Conservation (phyloP, 1,140 invertebrate genomes). For the Spodoptera litura region DNA sequence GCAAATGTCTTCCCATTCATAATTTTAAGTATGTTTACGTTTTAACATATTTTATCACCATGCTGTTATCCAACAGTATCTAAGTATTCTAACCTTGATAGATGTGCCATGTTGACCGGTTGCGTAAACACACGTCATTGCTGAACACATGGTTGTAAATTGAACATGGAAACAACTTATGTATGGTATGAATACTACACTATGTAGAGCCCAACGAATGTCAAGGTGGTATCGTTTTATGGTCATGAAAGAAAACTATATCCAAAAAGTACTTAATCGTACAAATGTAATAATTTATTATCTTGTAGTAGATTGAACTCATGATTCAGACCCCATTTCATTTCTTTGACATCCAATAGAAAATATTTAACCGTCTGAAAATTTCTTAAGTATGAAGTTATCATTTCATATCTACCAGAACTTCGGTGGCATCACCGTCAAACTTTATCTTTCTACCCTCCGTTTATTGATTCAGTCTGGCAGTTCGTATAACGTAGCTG, state of each 20-base stretch:
- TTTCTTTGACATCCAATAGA: no score
- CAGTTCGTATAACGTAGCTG: background rate
- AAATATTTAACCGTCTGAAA: background rate
- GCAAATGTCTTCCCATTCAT: slow-evolving; percentile 21
- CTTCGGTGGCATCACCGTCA: background rate
- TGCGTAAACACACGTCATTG: slow-evolving; percentile 31
- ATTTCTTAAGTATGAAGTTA: slow-evolving; percentile 5
- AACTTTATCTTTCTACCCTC: slow-evolving; percentile 29
- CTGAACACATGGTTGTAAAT: slow-evolving; percentile 5
- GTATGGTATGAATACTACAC: no score
- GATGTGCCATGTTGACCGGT: slow-evolving; percentile 19
- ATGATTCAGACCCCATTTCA: no score
- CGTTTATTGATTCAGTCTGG: slow-evolving; percentile 29
- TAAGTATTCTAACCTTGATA: slow-evolving; percentile 27
- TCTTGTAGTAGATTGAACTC: no score
- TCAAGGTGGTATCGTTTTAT: no score
- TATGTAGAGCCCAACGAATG: no score
- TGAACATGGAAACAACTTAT: slow-evolving; percentile 14
- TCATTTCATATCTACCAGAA: slow-evolving; percentile 11
- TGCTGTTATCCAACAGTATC: slow-evolving; percentile 24
- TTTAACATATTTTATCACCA: slow-evolving; percentile 1
- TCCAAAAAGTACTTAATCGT: no score
- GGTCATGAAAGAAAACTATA: no score
- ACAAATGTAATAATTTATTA: no score
- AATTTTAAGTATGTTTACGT: slow-evolving; percentile 2